Base-by-base conservation (phyloP, 2,113 vertebrate species). In the Lamprotornis superbus region DNA sequence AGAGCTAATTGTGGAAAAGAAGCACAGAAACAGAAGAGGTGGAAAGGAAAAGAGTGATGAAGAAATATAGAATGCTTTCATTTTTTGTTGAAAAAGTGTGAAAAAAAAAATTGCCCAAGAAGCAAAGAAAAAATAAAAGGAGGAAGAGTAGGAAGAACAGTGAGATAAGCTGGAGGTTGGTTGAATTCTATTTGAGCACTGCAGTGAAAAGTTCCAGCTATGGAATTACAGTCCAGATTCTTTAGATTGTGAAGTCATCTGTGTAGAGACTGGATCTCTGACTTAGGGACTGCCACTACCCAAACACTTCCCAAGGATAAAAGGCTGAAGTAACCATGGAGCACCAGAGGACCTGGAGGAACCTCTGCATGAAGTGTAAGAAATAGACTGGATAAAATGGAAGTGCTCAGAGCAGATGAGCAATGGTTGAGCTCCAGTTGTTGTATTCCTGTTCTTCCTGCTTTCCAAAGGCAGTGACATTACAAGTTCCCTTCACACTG, bases 221-320 rank as follows among this genome's bases (percentile, higher is more conserved):
- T 67, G 81, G 90, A 95, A 94, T 95, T 76, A 79, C 70, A 73
- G 46, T 76, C 40, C 53, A 87, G 81, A 57, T 87, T 79, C 81
- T 87, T 94, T 30, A 69, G 77, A 95, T 40, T 57, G 53, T 46
- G 46, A 63, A 50, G 56, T 12, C 55, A 55, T 63, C 57, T 4
- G 0, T 70, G 89, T 63, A 68, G 35, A 81, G 73, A 37, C n/a
- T 44, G 63, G 28, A 59, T 81, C 61, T 94, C 52, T 0, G 1
- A 46, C 19, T 52, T 44, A n/a, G 42, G 74, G 37, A n/a, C 68
- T 86, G 6, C 47, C 20, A 23, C 76, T 22, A 15, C 31, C 63
- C 11, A 33, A 74, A 70, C 86, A 52, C 67, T 86, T 89, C 52
- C 69, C 83, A 60, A 60, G 74, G 80, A 89, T 90, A 87, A 93